These are phyloP conservation scores for Diacarnus erythraeanus DNA, from an alignment of 37 sponge, comb jelly and placozoan genomes.

Conservation along the genomic window DNA sequence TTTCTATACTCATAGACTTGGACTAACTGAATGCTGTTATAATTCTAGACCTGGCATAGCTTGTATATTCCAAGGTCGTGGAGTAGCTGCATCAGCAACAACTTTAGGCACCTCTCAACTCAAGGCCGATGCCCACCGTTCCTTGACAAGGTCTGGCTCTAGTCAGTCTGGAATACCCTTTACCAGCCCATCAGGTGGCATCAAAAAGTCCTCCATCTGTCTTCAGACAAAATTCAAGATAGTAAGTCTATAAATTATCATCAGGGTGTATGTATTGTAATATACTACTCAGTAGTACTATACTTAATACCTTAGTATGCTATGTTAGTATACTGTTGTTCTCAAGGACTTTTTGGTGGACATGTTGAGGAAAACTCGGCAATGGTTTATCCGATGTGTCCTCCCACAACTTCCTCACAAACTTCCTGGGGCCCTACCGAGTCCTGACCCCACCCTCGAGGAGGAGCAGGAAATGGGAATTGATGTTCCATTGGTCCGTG, in stretches of 20 bases:
- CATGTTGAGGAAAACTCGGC: conserved; percentile 70
- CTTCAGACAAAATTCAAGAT: conserved; percentile 94
- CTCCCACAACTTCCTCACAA: conserved; percentile 80
- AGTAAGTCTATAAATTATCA: conserved; percentile 36
- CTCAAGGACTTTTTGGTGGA: conserved; percentile 85
- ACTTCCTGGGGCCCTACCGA: conserved; percentile 66
- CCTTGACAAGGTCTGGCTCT: conserved; percentile 46
- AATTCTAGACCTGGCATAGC: conserved; percentile 50
- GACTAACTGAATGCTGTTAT: not conserved
- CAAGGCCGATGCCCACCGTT: conserved; percentile 49
- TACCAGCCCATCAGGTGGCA: conserved; percentile 53
- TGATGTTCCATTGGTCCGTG: conserved; percentile 87
- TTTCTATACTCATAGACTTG: not conserved
- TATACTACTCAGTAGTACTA: not conserved
- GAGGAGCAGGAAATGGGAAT: conserved; percentile 37
- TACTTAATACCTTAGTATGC: not conserved
- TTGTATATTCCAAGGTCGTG: conserved; percentile 75
- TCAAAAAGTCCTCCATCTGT: conserved; percentile 90
- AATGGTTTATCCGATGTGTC: conserved; percentile 94
- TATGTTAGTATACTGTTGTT: not conserved
- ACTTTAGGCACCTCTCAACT: conserved; percentile 62
- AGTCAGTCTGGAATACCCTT: conserved; percentile 25
- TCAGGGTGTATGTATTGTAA: not conserved
- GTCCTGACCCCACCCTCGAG: conserved; percentile 34
- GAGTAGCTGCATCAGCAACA: conserved; percentile 73